These are phyloP conservation scores for Pelochelys cantorii DNA, from an alignment of 2,797 vertebrate genomes.

Conservation along the genomic window DNA sequence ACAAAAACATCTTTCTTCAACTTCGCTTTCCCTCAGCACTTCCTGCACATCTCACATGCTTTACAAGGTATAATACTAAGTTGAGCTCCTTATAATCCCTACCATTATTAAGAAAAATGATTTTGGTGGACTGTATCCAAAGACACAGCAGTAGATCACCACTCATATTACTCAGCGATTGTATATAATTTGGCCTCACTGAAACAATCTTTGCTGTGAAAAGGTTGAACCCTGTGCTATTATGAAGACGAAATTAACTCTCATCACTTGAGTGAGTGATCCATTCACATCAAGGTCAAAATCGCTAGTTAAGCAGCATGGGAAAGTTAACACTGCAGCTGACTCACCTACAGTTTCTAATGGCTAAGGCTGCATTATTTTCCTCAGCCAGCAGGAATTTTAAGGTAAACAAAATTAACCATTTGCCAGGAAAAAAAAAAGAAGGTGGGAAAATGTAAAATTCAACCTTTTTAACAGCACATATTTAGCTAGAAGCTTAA, in stretches of 20 bases:
- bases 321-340: conserved; percentile 28
- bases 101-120: neutral
- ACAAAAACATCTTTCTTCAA: neutral
- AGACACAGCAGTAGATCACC: conserved; percentile 55
- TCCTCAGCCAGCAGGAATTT: neutral
- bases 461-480: neutral
- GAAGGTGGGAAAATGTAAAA: neutral
- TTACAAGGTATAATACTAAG: neutral
- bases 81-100: neutral
- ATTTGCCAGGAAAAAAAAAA: neutral
- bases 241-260: conserved; percentile 69
- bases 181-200: conserved; percentile 67
- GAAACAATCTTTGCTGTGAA: conserved; percentile 55
- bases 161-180: conserved; percentile 63
- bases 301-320: conserved; percentile 42
- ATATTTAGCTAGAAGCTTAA: rapidly evolving
- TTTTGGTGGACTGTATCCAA: conserved; percentile 52
- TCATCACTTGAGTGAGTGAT: conserved; percentile 68
- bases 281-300: conserved; percentile 71
- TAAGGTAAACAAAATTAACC: conserved; percentile 20
- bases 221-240: conserved; percentile 64
- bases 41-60: neutral
- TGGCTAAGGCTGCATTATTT: conserved; percentile 27
- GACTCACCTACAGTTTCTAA: conserved; percentile 15
- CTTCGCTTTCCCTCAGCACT: neutral